Conservation (phyloP, 2,797 vertebrate species). For the Coregonus suidteri region DNA sequence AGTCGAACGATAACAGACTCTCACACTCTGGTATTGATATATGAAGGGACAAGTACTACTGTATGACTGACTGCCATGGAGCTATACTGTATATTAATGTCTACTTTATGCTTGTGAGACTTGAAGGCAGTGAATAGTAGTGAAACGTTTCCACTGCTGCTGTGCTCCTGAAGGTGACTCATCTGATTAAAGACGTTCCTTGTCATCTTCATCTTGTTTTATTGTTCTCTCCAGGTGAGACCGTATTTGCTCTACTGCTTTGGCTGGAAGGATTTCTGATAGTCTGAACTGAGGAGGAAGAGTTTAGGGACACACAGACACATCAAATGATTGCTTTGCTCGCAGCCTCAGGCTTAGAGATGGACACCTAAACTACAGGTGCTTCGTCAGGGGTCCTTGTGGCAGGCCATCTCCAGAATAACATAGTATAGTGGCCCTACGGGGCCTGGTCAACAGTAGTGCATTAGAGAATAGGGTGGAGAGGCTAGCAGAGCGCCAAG, state of each 20-base stretch:
- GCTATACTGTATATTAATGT: not conserved
- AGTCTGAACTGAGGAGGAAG: not conserved
- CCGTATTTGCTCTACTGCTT: too few relatives aligned
- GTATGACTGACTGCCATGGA: not conserved
- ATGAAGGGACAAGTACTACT: not conserved
- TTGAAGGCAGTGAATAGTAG: not conserved
- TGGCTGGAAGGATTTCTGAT: not conserved
- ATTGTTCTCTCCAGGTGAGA: too few relatives aligned
- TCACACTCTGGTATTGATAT: not conserved
- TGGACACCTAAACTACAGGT: conserved; percentile 4
- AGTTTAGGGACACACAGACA: conserved; percentile 16
- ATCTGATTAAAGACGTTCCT: too few relatives aligned
- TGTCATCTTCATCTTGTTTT: too few relatives aligned
- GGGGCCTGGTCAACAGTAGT: not conserved
- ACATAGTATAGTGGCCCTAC: not conserved
- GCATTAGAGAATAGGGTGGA: not conserved
- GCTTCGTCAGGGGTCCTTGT: not conserved
- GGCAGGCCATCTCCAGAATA: not conserved
- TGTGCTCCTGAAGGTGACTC: too few relatives aligned
- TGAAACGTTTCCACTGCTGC: not conserved
- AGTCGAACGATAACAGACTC: not conserved
- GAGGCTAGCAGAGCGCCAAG: not conserved
- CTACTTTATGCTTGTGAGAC: not conserved
- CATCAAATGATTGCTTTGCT: not conserved
- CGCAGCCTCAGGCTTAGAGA: conserved; percentile 10